Evolutionary conservation across 2,113 vertebrate species (phyloP), one percentile per base, ranked within the genome.

Genomic region (Corydoras maculifer): DNA sequence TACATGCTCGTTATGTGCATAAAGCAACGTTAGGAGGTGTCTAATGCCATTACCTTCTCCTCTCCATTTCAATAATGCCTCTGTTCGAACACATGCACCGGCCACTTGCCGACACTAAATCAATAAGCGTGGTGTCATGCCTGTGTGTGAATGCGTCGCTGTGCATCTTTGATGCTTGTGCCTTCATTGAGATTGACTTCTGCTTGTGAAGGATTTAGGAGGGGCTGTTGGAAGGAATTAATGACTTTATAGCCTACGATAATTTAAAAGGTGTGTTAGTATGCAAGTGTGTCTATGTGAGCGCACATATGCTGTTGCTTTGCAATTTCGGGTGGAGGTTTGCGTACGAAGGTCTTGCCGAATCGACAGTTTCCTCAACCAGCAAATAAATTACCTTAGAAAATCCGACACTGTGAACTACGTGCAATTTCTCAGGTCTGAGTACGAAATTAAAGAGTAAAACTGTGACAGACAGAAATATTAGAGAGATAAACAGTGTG

Each of bases 1-100:
- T 83, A 84, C 80, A 85, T 71, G 79, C 82, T 81, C 77, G 82
- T 89, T 87, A 86, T 82, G 79, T 43, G 58, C 80, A 86, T 84
- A 87, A 82, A 84, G 84, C 77, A 60, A 68, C 77, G 82, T 85
- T 77, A 88, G 86, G 84, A 86, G 85, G 83, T 83, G 87, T 84
- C 85, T 87, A 84, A 87, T 84, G 82, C 81, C 86, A 88, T 88
- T 88, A 87, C 77, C 80, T 82, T 78, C 78, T 82, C 81, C 83
- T 81, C 78, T 81, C 85, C 60, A 70, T 87, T 88, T 86, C 82
- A 87, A 87, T 84, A 83, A 83, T 76, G 62, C 72, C 48, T 74
- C 76, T 79, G 81, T 80, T 69, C 80, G 79, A 80, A 85, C 78
- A 77, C 77, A 82, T 68, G 74, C 77, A 80, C 64, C 73, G 76